These are phyloP conservation scores for Tortricodes alternella DNA, from an alignment of 2,888 invertebrate species.

Conservation along the genomic window DNA sequence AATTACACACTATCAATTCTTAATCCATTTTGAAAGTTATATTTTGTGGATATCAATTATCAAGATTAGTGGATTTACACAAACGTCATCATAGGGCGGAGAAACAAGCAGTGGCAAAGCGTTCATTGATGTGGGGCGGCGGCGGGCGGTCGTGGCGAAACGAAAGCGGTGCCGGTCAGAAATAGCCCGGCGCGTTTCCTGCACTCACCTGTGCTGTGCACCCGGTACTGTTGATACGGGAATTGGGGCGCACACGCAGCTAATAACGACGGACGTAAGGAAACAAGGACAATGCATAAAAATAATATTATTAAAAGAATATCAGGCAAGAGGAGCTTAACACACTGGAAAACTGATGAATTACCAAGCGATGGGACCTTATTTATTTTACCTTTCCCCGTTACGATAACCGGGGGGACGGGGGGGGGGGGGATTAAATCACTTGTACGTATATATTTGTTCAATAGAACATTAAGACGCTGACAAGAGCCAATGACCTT, in stretches of 20 bases:
- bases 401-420: no score
- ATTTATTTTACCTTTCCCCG: no score
- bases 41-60: constrained; percentile 38
- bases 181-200: constrained; percentile 54
- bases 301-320: no score
- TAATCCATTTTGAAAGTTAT: no score
- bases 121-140: constrained; percentile 73
- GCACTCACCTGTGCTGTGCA: constrained; percentile 23
- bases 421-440: no score
- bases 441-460: no score
- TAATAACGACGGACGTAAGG: background rate
- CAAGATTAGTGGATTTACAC: constrained; percentile 39
- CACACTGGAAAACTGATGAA: no score
- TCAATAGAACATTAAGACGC: no score
- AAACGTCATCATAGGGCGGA: constrained; percentile 53
- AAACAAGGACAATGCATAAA: background rate
- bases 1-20: no score
- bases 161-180: constrained; percentile 52
- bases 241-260: constrained; percentile 6
- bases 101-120: constrained; percentile 58
- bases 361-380: no score
- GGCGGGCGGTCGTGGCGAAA: constrained; percentile 58
- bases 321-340: no score
- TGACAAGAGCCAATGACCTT: no score
- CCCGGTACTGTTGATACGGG: constrained; percentile 13